Base-by-base conservation (phyloP, 2,888 invertebrate genomes). In the Ophioninae sp. region DNA sequence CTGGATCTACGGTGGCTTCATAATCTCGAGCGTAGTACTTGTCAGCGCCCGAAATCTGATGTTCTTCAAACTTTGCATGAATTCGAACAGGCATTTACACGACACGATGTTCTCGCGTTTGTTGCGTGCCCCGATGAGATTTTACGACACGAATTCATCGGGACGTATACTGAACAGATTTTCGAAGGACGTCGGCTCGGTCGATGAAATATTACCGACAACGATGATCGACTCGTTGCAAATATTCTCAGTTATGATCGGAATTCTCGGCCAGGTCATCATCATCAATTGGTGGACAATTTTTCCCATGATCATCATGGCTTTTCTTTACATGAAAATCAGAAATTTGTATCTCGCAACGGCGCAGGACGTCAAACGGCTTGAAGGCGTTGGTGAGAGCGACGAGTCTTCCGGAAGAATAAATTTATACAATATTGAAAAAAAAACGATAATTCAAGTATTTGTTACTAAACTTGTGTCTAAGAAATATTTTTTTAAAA, bases 91-190 rank as follows among this genome's bases (percentile, higher is more conserved):
- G 85, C 94, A 94, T 76, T 93, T 98, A 0, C 98, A 98, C 93
- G 95, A 96, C 89, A 93, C 93, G 37, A 97, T 98, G 97, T 97
- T 98, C 92, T 93, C 94, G 23, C 95, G 95, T 87, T 94, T 98
- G 56, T 92, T 97, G 10, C 94, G 95, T 84, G 96, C 97, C 0
- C 96, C 97, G 0, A 96, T 97, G 94, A 93, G 95, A 37, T 98
- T 98, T 93, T 98, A 98, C 92, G 96, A 97, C 91, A 95, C 95
- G 7, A 97, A 97, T 92, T 96, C 97, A 0, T 96, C 97, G 17
- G 97, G 97, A 50, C 95, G 97, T 21, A 96, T 97, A 87, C 94
- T 97, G 75, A 97, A 97, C 93, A 93, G 97, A 76, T 97, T 97
- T 93, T 96, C 97, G 0, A 97, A 97, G 91, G 97, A 97, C 90